Percentiles rank a stretch among this genome's conserved stretches.
Conservation (phyloP, 2,888 invertebrate genomes). For the Podabrus alpinus region DNA sequence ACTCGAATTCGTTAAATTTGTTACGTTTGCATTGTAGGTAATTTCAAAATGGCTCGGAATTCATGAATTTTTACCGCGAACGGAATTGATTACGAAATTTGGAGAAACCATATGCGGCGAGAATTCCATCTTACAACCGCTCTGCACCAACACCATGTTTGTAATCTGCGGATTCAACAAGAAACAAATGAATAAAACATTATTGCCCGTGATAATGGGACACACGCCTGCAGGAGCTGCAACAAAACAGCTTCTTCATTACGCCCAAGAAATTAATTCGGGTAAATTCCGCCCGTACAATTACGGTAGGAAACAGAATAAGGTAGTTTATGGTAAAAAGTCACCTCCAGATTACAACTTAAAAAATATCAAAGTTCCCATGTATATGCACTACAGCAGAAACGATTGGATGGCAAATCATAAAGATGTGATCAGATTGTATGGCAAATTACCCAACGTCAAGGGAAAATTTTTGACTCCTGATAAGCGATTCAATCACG, state of each 20-base stretch:
- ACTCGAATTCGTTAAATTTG: neutral
- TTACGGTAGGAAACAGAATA: conserved; percentile 52
- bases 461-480: conserved; percentile 59
- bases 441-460: conserved; percentile 52
- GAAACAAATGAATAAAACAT: conserved; percentile 58
- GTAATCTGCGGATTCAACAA: conserved; percentile 66
- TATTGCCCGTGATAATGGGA: conserved; percentile 34
- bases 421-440: conserved; percentile 55
- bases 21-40: neutral
- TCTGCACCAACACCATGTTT: conserved; percentile 71
- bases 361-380: conserved; percentile 49
- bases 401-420: conserved; percentile 57
- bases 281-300: conserved; percentile 63
- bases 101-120: conserved; percentile 62
- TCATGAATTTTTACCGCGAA: conserved; percentile 68
- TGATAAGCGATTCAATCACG: conserved; percentile 59
- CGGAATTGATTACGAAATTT: conserved; percentile 57
- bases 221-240: conserved; percentile 37
- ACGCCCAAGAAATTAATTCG: conserved; percentile 33
- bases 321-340: conserved; percentile 40
- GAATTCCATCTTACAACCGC: conserved; percentile 58
- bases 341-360: conserved; percentile 52
- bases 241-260: conserved; percentile 36
- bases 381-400: conserved; percentile 54
- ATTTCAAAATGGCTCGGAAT: conserved; percentile 47